A percentile compares a stretch with the other conserved stretches of the same genome.
phyloP scores from a whole-genome alignment of 1,140 invertebrate genomes.

The Brachionus manjavacas region DNA sequence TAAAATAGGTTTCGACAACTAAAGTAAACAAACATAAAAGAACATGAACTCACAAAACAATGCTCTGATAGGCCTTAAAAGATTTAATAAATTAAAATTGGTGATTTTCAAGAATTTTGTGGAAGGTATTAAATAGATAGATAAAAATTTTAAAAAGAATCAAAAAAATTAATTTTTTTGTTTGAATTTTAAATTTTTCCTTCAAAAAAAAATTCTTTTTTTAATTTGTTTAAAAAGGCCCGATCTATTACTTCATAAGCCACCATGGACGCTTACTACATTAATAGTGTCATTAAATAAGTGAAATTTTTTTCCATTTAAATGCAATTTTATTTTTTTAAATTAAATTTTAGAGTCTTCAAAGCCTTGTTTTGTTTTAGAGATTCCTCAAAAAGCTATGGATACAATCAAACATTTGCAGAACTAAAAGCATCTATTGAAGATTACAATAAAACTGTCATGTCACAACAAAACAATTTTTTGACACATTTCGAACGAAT shows the following conservation, averaged over 20 bases:
- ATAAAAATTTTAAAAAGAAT: no score
- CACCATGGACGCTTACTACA: conserved; percentile 31
- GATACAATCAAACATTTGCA: not conserved
- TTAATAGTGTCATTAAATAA: not conserved
- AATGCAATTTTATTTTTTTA: not conserved
- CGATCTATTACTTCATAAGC: not conserved
- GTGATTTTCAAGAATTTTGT: no score
- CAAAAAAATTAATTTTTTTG: not conserved
- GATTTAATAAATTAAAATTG: no score
- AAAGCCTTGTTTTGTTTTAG: conserved; percentile 31
- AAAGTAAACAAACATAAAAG: no score
- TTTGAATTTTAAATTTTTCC: no score
- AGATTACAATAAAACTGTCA: not conserved
- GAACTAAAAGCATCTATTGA: not conserved
- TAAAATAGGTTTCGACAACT: no score
- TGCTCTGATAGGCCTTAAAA: no score
- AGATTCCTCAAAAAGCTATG: not conserved
- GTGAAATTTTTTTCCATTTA: not conserved
- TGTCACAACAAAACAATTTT: not conserved
- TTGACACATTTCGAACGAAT: not conserved
- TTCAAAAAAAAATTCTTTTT: no score
- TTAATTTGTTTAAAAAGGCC: not conserved
- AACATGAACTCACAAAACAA: no score
- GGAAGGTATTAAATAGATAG: no score
- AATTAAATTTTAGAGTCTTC: not conserved